Conservation (phyloP, 35 echinoderm and acorn worm genomes). For the Lytechinus variegatus region DNA sequence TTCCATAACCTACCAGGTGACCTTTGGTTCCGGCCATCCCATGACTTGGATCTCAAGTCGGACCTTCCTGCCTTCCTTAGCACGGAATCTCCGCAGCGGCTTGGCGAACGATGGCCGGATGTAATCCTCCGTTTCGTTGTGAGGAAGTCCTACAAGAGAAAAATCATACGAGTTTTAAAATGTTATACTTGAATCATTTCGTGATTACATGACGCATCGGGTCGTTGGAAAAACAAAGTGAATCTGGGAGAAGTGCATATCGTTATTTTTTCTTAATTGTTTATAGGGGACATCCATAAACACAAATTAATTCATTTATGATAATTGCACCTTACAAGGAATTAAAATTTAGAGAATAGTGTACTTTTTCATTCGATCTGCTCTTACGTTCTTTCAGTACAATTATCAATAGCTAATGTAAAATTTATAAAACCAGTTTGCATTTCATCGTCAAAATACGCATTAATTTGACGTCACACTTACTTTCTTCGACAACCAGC, state of each 20-base stretch:
- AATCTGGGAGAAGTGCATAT: not conserved
- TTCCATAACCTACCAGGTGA: slow-evolving; percentile 76
- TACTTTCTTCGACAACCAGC: slow-evolving; percentile 91
- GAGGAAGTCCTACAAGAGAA: slow-evolving; percentile 63
- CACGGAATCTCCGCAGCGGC: slow-evolving; percentile 65
- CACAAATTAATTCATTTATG: no score
- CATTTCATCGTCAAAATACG: not conserved
- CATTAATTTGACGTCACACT: not conserved
- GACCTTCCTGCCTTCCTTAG: slow-evolving; percentile 81
- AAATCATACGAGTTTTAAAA: not conserved
- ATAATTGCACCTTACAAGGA: no score
- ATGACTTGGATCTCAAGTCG: slow-evolving; percentile 83
- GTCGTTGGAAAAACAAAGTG: no score
- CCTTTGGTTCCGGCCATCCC: slow-evolving; percentile 81
- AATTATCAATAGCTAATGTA: no score
- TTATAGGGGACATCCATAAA: no score
- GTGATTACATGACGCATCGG: not conserved
- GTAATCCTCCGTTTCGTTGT: slow-evolving; percentile 89
- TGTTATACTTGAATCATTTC: not conserved
- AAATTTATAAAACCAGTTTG: not conserved
- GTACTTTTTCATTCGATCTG: no score
- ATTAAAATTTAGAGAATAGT: no score
- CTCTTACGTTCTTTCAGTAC: no score
- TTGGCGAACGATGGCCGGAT: slow-evolving; percentile 97
- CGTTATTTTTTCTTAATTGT: not conserved